Base-by-base conservation (phyloP, 2,113 vertebrate genomes). In the Murina feae region DNA sequence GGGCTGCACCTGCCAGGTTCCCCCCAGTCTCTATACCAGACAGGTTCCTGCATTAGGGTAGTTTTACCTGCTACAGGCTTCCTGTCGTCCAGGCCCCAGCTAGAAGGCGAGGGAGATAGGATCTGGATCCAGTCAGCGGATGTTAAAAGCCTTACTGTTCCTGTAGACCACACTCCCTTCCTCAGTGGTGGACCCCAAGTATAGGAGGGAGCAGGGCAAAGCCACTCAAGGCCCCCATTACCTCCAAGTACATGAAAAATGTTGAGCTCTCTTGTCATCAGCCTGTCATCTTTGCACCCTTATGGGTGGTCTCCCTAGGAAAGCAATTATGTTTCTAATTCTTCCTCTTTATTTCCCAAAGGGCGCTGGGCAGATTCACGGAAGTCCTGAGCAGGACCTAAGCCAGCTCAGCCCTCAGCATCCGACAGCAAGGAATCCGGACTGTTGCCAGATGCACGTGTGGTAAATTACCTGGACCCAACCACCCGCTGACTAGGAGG, bases 361-460 rank as follows among this genome's bases (percentile, higher is more conserved):
- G 96, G 96, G 90, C 80, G 25, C 94, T 93, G 94, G 96, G 93
- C 90, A 21, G 8, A 95, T 39, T 95, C 94, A 89, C 18, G 71
- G 75, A 0, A 49, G 74, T 9, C 72, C 60, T 76, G 90, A 95
- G 89, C 49, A 90, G 94, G 95, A 93, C 74, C 87, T 82, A 63
- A 93, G 90, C 92, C 17, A 39, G 66, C 97, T 65, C 42, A 25
- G 91, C 63, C 11, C 42, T 21, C 30, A 14, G 87, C 51, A 47
- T 79, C 79, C 18, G 96, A 89, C 80, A 66, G 91, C 94, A 55
- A 80, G 93, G 91, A 91, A 89, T 12, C 28, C 12, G 20, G 87
- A 97, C 35, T 58, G 84, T 69, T 87, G 86, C 89, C 96, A 91
- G 96, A 87, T 58, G 69, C 88, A 20, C 75, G n/a, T 0, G 16